Evolutionary conservation across 2,888 invertebrate species (phyloP).

Genomic region (Osedax frankpressi): DNA sequence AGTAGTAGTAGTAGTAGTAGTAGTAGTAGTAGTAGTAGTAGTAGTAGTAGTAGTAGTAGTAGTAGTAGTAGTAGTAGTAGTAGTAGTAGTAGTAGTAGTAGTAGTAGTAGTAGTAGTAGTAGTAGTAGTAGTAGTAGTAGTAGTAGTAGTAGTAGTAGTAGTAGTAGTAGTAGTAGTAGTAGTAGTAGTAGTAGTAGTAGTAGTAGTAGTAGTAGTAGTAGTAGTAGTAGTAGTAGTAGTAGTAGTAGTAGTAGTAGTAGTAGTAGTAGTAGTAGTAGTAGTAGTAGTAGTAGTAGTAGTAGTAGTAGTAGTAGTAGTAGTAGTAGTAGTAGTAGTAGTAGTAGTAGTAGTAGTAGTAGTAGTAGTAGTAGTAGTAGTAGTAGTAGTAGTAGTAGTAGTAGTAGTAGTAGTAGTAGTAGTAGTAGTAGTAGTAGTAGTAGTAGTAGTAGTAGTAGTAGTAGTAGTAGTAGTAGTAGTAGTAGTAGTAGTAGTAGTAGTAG

Average conservation of each 20-base stretch:
- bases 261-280: slow-evolving; percentile 15
- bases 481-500: too few relatives aligned
- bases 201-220: background rate
- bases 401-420: too few relatives aligned
- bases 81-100: background rate
- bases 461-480: too few relatives aligned
- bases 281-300: slow-evolving; percentile 20
- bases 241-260: background rate
- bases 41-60: background rate
- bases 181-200: background rate
- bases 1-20: background rate
- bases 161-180: background rate
- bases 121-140: background rate
- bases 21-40: background rate
- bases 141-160: background rate
- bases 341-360: slow-evolving; percentile 22
- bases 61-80: background rate
- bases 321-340: slow-evolving; percentile 17
- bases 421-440: too few relatives aligned
- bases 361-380: slow-evolving; percentile 20
- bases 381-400: slow-evolving; percentile 20
- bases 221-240: background rate
- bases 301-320: slow-evolving; percentile 14
- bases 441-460: too few relatives aligned
- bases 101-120: background rate